Evolutionary conservation across 2,113 vertebrate genomes (phyloP), one percentile per base, ranked within the genome.

Genomic region (Equus przewalskii): DNA sequence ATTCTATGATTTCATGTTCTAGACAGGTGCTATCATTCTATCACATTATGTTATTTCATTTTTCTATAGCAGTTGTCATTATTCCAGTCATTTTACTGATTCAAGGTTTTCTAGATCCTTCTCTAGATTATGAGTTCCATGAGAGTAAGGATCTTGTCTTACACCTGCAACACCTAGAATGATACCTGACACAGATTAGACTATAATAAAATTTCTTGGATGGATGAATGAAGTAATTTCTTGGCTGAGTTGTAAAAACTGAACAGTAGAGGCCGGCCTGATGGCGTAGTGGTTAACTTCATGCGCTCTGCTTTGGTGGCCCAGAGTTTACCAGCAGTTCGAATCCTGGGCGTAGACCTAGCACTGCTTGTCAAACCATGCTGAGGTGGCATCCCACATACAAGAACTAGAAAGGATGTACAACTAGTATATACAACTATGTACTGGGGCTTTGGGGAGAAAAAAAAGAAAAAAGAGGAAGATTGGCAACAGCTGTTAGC

Each of bases 21-120:
- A 26, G 8, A 28, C 21, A 0, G 15, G 6, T 5, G 1, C 49
- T 41, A 10, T 79, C 44, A 11, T 4, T 94, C 13, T 10, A 1
- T 86, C 19, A 13, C 3, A 11, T 88, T 21, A 18, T 19, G n/a
- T 44, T 54, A 21, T 60, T 92, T 41, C 75, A 19, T 33, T 79
- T 91, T 80, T 62, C 16, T 73, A 8, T 0, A 58, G 58, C 3
- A 64, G 19, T 41, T 67, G 60, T 51, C 86, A 10, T 60, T 84
- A n/a, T 54, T 60, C 33, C 51, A 41, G 44, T 62, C 24, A 76
- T 75, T 21, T 65, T 44, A 46, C 6, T 65, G 21, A 44, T 46
- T 73, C 60, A 19, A 54, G 24, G 0, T 21, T 91, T 96, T 58
- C 46, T 7, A 11, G 65, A 4, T 30, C 14, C 7, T 75, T 91